Evolutionary conservation across 2,888 invertebrate species (phyloP).

Genomic region (Osmoderma eremita): DNA sequence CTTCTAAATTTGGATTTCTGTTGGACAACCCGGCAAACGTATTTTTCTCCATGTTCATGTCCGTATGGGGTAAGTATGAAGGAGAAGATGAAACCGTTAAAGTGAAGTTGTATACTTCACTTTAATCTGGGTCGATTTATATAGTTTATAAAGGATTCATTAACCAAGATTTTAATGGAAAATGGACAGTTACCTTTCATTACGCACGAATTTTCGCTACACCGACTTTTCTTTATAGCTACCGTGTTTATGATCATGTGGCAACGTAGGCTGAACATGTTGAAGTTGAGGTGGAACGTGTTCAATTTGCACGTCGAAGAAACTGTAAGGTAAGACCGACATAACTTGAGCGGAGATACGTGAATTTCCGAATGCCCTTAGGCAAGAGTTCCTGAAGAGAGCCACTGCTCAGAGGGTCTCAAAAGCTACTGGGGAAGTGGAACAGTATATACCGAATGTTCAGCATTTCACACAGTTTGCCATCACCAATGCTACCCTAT

Average conservation of each 20-base stretch:
- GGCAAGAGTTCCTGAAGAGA: conserved; percentile 18
- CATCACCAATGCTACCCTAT: conserved; percentile 10
- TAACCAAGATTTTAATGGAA: no score
- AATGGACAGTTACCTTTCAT: no score
- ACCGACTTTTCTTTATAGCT: no score
- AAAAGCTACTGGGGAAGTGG: conserved; percentile 17
- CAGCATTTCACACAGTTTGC: conserved; percentile 1
- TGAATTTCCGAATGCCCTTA: not conserved
- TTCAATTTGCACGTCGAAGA: conserved; percentile 14
- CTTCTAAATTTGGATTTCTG: conserved; percentile 78
- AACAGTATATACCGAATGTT: conserved; percentile 23
- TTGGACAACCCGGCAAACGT: conserved; percentile 85
- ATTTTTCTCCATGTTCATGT: conserved; percentile 82
- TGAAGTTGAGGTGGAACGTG: conserved; percentile 25
- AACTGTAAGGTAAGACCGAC: conserved; percentile 24
- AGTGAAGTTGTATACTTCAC: no score
- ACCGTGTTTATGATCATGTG: conserved; percentile 53
- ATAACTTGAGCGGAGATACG: not conserved
- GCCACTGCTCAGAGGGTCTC: conserved; percentile 2
- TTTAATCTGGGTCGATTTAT: no score
- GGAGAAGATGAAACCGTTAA: no score
- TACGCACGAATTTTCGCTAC: no score
- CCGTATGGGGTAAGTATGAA: conserved; percentile 72
- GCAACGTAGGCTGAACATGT: conserved; percentile 43
- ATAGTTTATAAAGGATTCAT: not conserved